Conservation (phyloP, 2,113 vertebrate genomes). For the Neolamprologus brichardi region DNA sequence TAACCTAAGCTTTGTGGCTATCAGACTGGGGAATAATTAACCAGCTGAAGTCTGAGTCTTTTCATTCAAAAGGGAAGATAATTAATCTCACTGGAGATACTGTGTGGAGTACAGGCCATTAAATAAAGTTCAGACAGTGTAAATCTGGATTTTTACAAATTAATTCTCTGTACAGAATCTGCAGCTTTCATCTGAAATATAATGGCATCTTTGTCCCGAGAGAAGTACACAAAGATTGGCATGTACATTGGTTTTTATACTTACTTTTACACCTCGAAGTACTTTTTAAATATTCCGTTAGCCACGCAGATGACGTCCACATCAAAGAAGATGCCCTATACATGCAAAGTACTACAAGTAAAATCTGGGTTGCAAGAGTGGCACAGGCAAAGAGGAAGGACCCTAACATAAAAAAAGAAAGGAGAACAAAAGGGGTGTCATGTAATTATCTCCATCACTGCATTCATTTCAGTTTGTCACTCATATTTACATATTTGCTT, state of each 20-base stretch:
- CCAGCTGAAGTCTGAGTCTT: not conserved
- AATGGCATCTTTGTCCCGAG: not conserved
- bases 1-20: not conserved
- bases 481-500: not conserved
- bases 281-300: not conserved
- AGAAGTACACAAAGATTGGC: not conserved
- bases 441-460: not conserved
- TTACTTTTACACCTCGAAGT: not conserved
- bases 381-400: not conserved
- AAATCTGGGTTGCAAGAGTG: not conserved
- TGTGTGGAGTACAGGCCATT: not conserved
- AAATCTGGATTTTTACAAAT: not conserved
- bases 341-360: not conserved
- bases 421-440: not conserved
- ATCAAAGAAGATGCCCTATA: not conserved
- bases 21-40: not conserved
- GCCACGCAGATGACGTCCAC: not conserved
- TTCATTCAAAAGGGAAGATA: not conserved
- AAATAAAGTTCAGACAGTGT: not conserved
- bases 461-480: not conserved
- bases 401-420: not conserved
- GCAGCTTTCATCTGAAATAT: not conserved
- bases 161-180: not conserved
- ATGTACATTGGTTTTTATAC: not conserved
- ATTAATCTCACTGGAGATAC: not conserved